Conservation (phyloP, 1,140 invertebrate genomes). For the Trichonephila clavipes region DNA sequence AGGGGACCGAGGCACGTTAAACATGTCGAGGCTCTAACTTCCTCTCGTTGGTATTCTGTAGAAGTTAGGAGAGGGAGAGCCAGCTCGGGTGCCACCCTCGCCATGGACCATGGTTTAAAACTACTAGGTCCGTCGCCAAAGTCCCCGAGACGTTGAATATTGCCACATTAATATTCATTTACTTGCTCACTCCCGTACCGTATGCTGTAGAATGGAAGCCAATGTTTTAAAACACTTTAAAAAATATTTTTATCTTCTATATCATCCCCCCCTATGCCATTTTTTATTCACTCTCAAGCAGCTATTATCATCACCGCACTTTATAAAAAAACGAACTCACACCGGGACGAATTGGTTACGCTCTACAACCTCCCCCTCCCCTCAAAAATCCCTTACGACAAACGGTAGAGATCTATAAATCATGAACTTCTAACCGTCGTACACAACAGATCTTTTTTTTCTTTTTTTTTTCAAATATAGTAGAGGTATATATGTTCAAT, state of each 20-base stretch:
- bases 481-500: slow-evolving; percentile 1
- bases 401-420: slow-evolving; percentile 50
- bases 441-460: neutral
- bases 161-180: too few relatives aligned
- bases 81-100: too few relatives aligned
- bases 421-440: slow-evolving; percentile 15
- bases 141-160: too few relatives aligned
- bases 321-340: neutral
- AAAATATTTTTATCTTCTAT: neutral
- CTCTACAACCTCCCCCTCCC: neutral
- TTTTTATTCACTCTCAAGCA: neutral
- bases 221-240: too few relatives aligned
- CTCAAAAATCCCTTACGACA: slow-evolving; percentile 47
- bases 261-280: neutral
- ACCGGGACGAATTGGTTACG: neutral
- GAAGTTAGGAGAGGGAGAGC: too few relatives aligned
- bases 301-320: neutral
- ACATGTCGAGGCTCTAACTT: too few relatives aligned
- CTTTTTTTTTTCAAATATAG: neutral
- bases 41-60: too few relatives aligned
- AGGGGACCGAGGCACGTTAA: too few relatives aligned
- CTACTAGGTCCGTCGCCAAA: too few relatives aligned
- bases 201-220: too few relatives aligned
- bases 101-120: too few relatives aligned
- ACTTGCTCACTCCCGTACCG: too few relatives aligned